These are phyloP conservation scores for Ctenosaura bakeri DNA, from an alignment of 2,797 vertebrate species.

Conservation along the genomic window DNA sequence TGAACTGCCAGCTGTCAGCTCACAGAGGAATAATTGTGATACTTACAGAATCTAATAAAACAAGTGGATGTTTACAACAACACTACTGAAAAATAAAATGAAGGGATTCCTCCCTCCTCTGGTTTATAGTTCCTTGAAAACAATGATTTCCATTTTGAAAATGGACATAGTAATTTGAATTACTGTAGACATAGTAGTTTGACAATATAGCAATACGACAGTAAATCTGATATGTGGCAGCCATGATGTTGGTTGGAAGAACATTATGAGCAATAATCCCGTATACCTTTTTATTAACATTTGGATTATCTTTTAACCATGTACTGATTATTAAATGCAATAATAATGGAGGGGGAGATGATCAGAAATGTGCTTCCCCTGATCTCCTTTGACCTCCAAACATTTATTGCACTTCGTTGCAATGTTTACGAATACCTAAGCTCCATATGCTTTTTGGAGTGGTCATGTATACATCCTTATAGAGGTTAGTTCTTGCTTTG, in stretches of 20 bases:
- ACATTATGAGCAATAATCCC: background rate
- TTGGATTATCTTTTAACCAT: background rate
- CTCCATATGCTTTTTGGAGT: background rate
- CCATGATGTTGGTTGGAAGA: background rate
- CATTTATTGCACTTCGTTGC: background rate
- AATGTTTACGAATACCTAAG: background rate
- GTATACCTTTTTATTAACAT: background rate
- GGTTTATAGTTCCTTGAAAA: rapidly evolving
- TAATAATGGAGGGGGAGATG: background rate
- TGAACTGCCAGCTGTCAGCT: constrained; percentile 61
- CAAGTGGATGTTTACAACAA: constrained; percentile 21
- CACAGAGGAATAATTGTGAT: constrained; percentile 64
- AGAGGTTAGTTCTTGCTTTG: background rate
- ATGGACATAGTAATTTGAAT: background rate
- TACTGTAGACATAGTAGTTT: background rate
- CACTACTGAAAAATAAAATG: background rate
- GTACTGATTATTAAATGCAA: background rate
- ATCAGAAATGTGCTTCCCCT: background rate
- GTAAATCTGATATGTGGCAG: constrained; percentile 1
- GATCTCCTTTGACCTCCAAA: background rate
- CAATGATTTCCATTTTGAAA: too few species aligned
- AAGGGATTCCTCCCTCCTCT: background rate
- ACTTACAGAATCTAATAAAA: constrained; percentile 68
- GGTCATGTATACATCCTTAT: background rate
- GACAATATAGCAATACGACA: background rate